Base-by-base conservation (phyloP, 2,113 vertebrate species). In the Lepidiolamprologus cunningtoni region DNA sequence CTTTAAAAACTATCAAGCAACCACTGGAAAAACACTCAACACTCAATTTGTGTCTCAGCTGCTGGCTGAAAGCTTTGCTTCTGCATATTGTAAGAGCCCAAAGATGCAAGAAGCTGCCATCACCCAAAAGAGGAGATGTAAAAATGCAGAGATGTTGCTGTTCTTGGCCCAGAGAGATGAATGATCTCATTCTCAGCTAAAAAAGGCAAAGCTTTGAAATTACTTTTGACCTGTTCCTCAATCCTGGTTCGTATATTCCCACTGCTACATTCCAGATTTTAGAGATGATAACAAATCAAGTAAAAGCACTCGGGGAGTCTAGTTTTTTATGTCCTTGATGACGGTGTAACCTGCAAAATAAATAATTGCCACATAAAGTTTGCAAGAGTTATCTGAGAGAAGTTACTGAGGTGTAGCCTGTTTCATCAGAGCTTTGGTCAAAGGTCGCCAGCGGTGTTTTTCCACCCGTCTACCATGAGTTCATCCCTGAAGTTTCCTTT, bases 21-120 rank as follows among this genome's bases (percentile, higher is more conserved):
- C 85, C 40, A 12, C 79, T 71, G 84, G 80, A 89, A 91, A 89
- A 87, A 86, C 81, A 89, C 86, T 86, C 71, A 88, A 63, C 61
- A 33, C 55, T 78, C 78, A 84, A 80, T 88, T 58, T 89, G 78
- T 57, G 66, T 21, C 66, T 87, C 10, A 35, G 87, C 76, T 61
- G 90, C 80, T 79, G 81, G 54, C 83, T 83, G 54, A 90, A 91
- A 89, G 86, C 85, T 90, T 73, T 85, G 35, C 84, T 81, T 84
- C 87, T 87, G 50, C 63, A 84, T 91, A 91, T 92, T 90, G 26
- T 85, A 85, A 23, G 21, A 93, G 79, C 53, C 33, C 47, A 45
- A 85, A 82, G 47, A 87, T 17, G 47, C 45, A 45, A 82, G 53
- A 3, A 35, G 71, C 80, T 80, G 57, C 40, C 35, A n/a, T 90